Evolutionary conservation across 1,140 invertebrate species (phyloP).

Genomic region (Drosophila biarmipes): DNA sequence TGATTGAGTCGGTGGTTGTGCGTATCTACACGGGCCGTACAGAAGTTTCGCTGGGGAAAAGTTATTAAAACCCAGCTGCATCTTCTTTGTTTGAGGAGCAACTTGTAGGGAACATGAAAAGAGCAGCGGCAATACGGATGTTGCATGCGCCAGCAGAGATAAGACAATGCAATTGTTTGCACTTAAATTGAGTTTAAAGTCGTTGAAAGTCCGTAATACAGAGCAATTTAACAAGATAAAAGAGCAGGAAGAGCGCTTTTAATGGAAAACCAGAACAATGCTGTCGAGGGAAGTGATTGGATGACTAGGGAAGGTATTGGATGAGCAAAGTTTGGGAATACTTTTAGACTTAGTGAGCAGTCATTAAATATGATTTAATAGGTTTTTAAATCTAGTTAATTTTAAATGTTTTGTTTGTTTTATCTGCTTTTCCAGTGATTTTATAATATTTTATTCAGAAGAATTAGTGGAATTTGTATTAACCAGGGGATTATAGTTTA

Average conservation of each 20-base stretch:
- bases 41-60: constrained; percentile 20
- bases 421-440: too few relatives aligned
- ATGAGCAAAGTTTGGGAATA: background rate
- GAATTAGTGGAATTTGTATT: too few relatives aligned
- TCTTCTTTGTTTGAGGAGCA: constrained; percentile 21
- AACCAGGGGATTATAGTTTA: too few relatives aligned
- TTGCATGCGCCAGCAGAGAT: constrained; percentile 25
- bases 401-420: background rate
- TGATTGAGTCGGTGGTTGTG: constrained; percentile 5
- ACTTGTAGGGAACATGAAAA: constrained; percentile 21
- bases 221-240: constrained; percentile 26
- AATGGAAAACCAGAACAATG: constrained; percentile 12
- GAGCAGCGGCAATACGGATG: constrained; percentile 26
- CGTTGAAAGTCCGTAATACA: constrained; percentile 14
- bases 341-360: background rate
- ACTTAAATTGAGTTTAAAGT: constrained; percentile 35
- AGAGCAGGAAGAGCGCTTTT: constrained; percentile 1
- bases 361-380: background rate
- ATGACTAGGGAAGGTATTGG: background rate
- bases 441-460: too few relatives aligned
- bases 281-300: background rate
- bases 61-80: constrained; percentile 36
- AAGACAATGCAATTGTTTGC: constrained; percentile 44
- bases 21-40: background rate
- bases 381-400: background rate